phyloP scores from a whole-genome alignment of 2,113 vertebrate genomes.

The Cynocephalus volans region DNA sequence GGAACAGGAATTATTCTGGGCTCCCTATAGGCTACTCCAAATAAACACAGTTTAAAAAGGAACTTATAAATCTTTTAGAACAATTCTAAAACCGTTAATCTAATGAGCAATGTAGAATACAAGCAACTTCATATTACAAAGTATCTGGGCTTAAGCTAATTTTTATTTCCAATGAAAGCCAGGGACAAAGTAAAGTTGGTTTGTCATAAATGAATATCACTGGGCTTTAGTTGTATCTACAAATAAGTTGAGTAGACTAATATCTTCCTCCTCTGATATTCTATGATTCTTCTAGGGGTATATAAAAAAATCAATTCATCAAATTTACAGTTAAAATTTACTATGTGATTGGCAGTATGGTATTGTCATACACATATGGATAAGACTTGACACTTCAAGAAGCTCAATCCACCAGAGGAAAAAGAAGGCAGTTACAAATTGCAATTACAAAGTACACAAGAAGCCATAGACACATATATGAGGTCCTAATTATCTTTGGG shows the following conservation, averaged over 20 bases:
- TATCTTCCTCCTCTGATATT: not conserved
- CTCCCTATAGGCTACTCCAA: not conserved
- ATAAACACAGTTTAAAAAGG: not conserved
- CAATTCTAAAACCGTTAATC: not conserved
- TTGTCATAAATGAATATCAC: not conserved
- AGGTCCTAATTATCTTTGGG: conserved; percentile 17
- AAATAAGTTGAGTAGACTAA: not conserved
- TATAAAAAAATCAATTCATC: not conserved
- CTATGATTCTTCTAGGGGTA: not conserved
- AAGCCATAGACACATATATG: not conserved
- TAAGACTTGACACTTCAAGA: not conserved
- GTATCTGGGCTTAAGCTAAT: not conserved
- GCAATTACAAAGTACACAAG: not conserved
- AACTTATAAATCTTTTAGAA: conserved; percentile 5
- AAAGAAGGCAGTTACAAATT: conserved; percentile 21
- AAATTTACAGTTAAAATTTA: not conserved
- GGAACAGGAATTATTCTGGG: not conserved
- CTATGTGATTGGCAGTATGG: not conserved
- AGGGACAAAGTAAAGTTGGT: not conserved
- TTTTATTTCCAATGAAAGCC: not conserved
- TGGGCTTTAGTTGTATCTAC: not conserved
- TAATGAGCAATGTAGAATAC: not conserved
- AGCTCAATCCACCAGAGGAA: not conserved
- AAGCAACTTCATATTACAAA: not conserved
- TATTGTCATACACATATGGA: not conserved